A percentile compares a stretch with the other conserved stretches of the same genome.
Evolutionary conservation across 2,888 invertebrate genomes (phyloP).

Genomic region (Callyntrura guangdongensis): DNA sequence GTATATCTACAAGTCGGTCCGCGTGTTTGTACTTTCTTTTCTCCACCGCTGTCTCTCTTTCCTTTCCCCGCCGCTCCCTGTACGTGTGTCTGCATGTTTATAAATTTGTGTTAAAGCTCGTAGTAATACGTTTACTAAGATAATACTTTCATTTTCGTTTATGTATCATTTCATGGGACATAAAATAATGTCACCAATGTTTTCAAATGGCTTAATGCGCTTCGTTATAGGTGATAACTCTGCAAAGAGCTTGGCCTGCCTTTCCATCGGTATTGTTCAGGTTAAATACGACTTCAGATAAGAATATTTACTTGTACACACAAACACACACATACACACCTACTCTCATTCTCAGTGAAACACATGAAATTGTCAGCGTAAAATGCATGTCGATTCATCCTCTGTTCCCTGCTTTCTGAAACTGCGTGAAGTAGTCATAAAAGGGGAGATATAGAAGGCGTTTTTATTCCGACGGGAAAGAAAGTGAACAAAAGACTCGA

Average conservation of each 20-base stretch:
- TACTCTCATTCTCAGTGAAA: background rate
- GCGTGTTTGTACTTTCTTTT: background rate
- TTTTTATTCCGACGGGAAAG: background rate
- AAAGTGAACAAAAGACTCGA: constrained; percentile 59
- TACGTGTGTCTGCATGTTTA: background rate
- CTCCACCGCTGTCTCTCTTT: background rate
- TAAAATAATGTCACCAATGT: constrained; percentile 63
- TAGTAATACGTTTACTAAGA: constrained; percentile 57
- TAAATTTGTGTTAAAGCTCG: background rate
- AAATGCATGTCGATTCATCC: constrained; percentile 19
- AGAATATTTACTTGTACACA: background rate
- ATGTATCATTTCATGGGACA: constrained; percentile 69
- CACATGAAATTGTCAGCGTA: constrained; percentile 35
- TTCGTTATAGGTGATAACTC: constrained; percentile 1
- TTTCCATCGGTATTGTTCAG: background rate
- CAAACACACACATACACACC: background rate
- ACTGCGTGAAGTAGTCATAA: constrained; percentile 20
- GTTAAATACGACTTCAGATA: no score
- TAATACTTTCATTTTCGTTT: constrained; percentile 60
- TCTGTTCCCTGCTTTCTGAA: background rate
- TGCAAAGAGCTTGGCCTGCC: background rate
- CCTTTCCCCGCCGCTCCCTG: background rate
- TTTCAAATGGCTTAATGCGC: constrained; percentile 12
- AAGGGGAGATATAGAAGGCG: constrained; percentile 19
- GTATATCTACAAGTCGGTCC: background rate